A percentile compares a stretch with the other conserved stretches of the same genome.
phyloP scores from a whole-genome alignment of 30 jellyfish, hydroid and myxozoan species.

The Turritopsis rubra region DNA sequence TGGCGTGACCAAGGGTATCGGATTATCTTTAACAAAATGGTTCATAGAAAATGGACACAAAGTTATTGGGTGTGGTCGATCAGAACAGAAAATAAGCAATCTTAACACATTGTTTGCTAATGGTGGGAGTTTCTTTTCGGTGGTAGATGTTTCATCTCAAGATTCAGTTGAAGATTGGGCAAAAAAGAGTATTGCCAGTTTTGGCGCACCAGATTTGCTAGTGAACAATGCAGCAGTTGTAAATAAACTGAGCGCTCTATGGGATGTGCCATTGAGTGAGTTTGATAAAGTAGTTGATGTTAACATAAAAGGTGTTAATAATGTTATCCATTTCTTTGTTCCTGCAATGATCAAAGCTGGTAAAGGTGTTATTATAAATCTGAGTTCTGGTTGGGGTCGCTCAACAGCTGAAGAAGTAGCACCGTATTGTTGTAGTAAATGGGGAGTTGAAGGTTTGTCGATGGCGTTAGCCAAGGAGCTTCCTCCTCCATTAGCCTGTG shows the following conservation, averaged over 20 bases:
- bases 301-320: constrained; percentile 54
- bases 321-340: constrained; percentile 55
- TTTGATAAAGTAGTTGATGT: constrained; percentile 62
- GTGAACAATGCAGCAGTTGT: constrained; percentile 59
- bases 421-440: constrained; percentile 81
- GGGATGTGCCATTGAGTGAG: constrained; percentile 51
- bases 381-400: constrained; percentile 79
- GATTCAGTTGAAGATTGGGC: constrained; percentile 50
- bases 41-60: constrained; percentile 35
- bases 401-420: constrained; percentile 50
- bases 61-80: constrained; percentile 78
- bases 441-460: constrained; percentile 83
- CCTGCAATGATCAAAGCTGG: constrained; percentile 64
- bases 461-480: constrained; percentile 64
- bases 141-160: constrained; percentile 45
- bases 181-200: constrained; percentile 12
- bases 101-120: constrained; percentile 26
- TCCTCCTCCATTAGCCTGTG: constrained; percentile 75
- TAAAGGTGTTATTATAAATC: constrained; percentile 61
- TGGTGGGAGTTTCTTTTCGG: constrained; percentile 23
- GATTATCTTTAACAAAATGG: constrained; percentile 52
- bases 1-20: constrained; percentile 74
- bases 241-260: constrained; percentile 27
- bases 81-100: constrained; percentile 22
- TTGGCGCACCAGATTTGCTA: constrained; percentile 56